Evolutionary conservation across 2,888 invertebrate genomes (phyloP).

Genomic region (Ormyrus labotus): DNA sequence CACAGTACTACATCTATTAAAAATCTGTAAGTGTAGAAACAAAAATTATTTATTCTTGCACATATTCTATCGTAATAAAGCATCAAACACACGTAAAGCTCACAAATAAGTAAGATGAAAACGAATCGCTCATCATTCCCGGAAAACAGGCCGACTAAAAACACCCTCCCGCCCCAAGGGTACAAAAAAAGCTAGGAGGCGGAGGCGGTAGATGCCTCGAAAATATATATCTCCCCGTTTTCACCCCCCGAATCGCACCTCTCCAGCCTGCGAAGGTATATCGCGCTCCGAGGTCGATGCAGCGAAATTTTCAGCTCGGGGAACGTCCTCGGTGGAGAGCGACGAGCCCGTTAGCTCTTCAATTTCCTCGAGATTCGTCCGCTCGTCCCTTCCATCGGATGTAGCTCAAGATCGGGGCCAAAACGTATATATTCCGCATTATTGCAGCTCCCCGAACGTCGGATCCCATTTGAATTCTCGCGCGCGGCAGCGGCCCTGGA

Average conservation of each 20-base stretch:
- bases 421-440: slow-evolving; percentile 17
- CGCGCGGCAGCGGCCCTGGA: neutral
- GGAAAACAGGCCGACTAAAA: slow-evolving; percentile 18
- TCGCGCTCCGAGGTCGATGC: neutral
- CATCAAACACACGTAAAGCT: too few species aligned
- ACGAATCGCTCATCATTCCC: neutral
- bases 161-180: neutral
- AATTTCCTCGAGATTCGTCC: slow-evolving; percentile 51
- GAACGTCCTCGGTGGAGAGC: slow-evolving; percentile 5
- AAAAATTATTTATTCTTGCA: too few species aligned
- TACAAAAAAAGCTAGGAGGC: too few species aligned
- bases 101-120: too few species aligned
- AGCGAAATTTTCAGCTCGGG: slow-evolving; percentile 20
- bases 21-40: too few species aligned
- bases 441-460: slow-evolving; percentile 24
- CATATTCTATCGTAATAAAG: too few species aligned
- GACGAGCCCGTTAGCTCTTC: slow-evolving; percentile 47
- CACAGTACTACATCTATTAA: too few species aligned
- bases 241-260: neutral
- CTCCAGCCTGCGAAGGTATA: neutral
- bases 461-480: slow-evolving; percentile 38
- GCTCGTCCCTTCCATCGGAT: neutral
- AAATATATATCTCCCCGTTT: neutral
- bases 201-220: neutral
- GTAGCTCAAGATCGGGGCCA: neutral